These are phyloP conservation scores for Akabosia matsudoensis DNA, from an alignment of 1,140 invertebrate species.

Conservation along the genomic window DNA sequence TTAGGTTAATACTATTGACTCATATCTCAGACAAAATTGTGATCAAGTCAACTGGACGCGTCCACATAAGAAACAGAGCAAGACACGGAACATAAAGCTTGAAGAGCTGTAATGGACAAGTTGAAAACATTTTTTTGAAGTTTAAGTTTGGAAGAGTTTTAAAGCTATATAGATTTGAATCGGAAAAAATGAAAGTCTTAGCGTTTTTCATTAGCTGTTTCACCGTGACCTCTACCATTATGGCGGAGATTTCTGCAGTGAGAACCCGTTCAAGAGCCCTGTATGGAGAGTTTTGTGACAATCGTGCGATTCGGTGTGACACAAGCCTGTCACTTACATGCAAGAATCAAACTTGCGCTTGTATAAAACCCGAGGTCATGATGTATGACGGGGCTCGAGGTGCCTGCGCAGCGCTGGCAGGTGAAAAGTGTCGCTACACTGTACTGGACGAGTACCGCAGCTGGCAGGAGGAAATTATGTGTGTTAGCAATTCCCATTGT, in stretches of 20 bases:
- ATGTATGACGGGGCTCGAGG: neutral
- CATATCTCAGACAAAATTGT: too few species aligned
- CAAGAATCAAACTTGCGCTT: neutral
- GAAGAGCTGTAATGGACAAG: too few species aligned
- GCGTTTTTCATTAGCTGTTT: too few species aligned
- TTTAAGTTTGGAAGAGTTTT: too few species aligned
- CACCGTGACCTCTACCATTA: neutral
- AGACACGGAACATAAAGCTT: too few species aligned
- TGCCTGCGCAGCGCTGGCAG: neutral
- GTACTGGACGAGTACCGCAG: constrained; percentile 13
- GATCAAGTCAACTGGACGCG: too few species aligned
- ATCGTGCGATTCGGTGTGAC: constrained; percentile 15
- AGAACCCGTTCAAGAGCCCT: neutral
- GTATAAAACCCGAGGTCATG: constrained; percentile 9
- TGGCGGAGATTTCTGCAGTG: neutral
- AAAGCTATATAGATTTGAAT: too few species aligned
- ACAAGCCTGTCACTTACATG: neutral
- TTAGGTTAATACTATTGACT: too few species aligned
- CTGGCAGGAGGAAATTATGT: constrained; percentile 7
- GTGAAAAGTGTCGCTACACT: constrained; percentile 9
- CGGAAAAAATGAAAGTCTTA: too few species aligned
- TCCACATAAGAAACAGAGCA: too few species aligned
- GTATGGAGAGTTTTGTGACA: constrained; percentile 15
- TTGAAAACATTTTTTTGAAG: too few species aligned
- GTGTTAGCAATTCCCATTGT: constrained; percentile 9